phyloP scores from a whole-genome alignment of 2,888 invertebrate genomes.

The Dryadula phaetusa region DNA sequence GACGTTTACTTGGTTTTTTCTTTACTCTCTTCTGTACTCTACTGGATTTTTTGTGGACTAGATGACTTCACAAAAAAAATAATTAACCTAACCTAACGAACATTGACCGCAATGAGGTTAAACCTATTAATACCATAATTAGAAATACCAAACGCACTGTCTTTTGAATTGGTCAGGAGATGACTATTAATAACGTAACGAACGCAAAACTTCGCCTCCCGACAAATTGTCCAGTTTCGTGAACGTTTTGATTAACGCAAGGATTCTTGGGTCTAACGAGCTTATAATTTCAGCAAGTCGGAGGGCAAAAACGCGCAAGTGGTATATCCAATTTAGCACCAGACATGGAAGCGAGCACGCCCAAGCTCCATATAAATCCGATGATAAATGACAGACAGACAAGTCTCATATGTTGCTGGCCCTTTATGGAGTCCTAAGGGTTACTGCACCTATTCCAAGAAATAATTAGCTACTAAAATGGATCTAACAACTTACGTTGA shows the following conservation, averaged over 20 bases:
- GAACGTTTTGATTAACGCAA: slow-evolving; percentile 27
- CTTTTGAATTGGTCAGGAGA: not conserved
- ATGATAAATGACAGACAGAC: slow-evolving; percentile 43
- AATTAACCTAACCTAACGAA: too few relatives aligned
- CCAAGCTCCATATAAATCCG: slow-evolving; percentile 42
- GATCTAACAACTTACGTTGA: slow-evolving; percentile 41
- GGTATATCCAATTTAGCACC: slow-evolving; percentile 37
- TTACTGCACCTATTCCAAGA: slow-evolving; percentile 42
- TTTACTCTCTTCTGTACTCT: too few relatives aligned
- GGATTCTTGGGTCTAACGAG: slow-evolving; percentile 30
- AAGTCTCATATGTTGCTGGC: slow-evolving; percentile 36
- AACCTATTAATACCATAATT: not conserved
- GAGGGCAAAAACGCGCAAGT: slow-evolving; percentile 32
- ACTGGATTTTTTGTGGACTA: too few relatives aligned
- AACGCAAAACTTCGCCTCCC: not conserved
- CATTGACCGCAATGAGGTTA: too few relatives aligned
- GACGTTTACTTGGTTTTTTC: too few relatives aligned
- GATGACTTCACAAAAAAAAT: too few relatives aligned
- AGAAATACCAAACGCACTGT: not conserved
- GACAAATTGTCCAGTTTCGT: slow-evolving; percentile 24
- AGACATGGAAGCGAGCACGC: slow-evolving; percentile 37
- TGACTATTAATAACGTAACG: slow-evolving; percentile 3
- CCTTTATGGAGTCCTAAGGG: slow-evolving; percentile 43
- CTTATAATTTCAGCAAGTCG: slow-evolving; percentile 37
- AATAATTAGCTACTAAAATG: slow-evolving; percentile 45